Base-by-base conservation (phyloP, 2,113 vertebrate genomes). In the Coturnix japonica region DNA sequence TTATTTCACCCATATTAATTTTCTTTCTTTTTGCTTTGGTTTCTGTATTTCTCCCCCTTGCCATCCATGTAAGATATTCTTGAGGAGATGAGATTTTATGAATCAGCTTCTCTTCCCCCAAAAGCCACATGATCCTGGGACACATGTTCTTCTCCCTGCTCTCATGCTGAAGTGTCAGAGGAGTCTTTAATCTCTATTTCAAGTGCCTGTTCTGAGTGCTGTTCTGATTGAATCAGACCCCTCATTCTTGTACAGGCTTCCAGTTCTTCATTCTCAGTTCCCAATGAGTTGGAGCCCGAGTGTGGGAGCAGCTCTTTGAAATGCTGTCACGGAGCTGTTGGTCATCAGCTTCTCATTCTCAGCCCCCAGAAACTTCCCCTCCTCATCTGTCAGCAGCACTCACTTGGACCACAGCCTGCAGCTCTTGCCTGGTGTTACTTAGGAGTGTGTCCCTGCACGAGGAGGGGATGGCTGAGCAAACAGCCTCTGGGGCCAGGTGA, bases 51-150 rank as follows among this genome's bases (percentile, higher is more conserved):
- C 83, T 87, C 64, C 46, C 71, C 69, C 64, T 43, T 19, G 7
- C 64, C 43, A 63, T 19, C 47, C 72, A 54, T 72, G 25, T 65
- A 65, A 83, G 76, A 53, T 72, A 13, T 54, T 33, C 10, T 82
- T 67, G 63, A 82, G 71, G 53, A 82, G 67, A 28, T 87, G 60
- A 76, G 37, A 60, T 75, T 90, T 79, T 56, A 21, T 23, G 78
- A 84, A 89, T 85, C 59, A 39, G 44, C 63, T 87, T 71, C 61
- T 89, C 35, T 71, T 80, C 19, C 35, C 63, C 59, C 7, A 17
- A 61, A 75, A 87, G 19, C 56, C 64, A 43, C 23, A 16, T 79
- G 18, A 6, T 81, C 53, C 63, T 64, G 56, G 53, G 1, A 78
- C 47, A 22, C 1, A 20, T 20, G 22, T 17, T 37, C 7, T 4